Base-by-base conservation (phyloP, 37 sponge, comb jelly and placozoan genomes). In the Bolinopsis microptera region DNA sequence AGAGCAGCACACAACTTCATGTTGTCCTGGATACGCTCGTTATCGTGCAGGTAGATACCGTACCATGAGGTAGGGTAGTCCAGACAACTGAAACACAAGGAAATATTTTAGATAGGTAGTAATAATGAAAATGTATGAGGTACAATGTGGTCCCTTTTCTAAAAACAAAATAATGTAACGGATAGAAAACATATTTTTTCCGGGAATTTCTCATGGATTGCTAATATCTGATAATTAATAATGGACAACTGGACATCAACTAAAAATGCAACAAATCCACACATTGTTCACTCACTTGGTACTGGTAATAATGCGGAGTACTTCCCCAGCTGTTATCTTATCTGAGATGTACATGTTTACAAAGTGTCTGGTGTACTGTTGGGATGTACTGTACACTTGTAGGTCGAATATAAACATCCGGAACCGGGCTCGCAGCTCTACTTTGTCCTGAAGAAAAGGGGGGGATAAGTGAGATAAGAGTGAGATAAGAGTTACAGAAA, bases 31-130 rank as follows among this genome's bases (percentile, higher is more conserved):
- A 97, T 37, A 83, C 69, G 92, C 76, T 90, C 68, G 38, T 96
- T 95, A 31, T 97, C 95, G 40, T 97, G 97, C 80, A 96, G 95
- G 72, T 93, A 97, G n/a, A 97, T 92, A 0, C 97, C 97, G 93
- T 97, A 97, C 92, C 94, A 95, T 27, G 94, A 76, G 76, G 97
- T 95, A 37, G 93, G 95, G 70, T 96, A 97, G 72, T 97, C 97
- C 36, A 97, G 92, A n/a, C 96, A 96, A 69, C 96, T 97, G 83
- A 22, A 75, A 38, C 28, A 92, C 76, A 32, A 83, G 32, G 38
- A 93, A 32, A 92, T 70, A 30, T 61, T 18, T 21, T 61, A 18
- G 68, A 61, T n/a, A n/a, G n/a, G n/a, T n/a, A n/a, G n/a, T n/a
- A n/a, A n/a, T n/a, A n/a, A n/a, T n/a, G n/a, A n/a, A n/a, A n/a